Evolutionary conservation across 2,113 vertebrate genomes (phyloP).

Genomic region (Furnarius figulus): DNA sequence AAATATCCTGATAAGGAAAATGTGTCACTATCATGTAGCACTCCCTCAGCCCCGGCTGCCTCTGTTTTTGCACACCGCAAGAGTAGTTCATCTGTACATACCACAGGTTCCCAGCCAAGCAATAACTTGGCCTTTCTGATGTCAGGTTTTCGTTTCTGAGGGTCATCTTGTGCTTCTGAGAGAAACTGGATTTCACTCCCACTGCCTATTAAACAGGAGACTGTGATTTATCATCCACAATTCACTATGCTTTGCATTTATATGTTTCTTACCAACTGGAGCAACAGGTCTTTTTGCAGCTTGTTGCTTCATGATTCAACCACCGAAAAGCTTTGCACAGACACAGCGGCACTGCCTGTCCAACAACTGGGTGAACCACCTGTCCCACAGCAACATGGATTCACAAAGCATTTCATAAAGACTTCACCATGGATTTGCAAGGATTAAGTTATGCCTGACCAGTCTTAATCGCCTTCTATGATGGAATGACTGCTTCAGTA

Average conservation of each 20-base stretch:
- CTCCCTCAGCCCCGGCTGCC: not conserved
- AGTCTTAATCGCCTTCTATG: not conserved
- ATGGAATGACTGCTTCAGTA: not conserved
- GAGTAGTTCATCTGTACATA: slow-evolving; percentile 62
- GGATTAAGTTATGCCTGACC: not conserved
- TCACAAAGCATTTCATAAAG: not conserved
- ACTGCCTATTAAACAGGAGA: slow-evolving; percentile 76
- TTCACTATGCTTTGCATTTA: not conserved
- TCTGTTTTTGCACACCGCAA: not conserved
- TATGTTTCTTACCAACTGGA: not conserved
- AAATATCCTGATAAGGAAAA: not conserved
- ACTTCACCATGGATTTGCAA: not conserved
- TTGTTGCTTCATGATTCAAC: not conserved
- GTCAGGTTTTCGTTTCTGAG: slow-evolving; percentile 94
- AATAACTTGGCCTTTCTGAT: slow-evolving; percentile 94
- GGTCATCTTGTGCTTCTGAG: slow-evolving; percentile 97
- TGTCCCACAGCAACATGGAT: not conserved
- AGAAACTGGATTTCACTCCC: slow-evolving; percentile 97
- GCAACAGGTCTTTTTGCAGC: not conserved
- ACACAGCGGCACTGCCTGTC: not conserved
- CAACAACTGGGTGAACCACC: not conserved
- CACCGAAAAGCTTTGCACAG: not conserved
- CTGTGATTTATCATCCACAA: not conserved
- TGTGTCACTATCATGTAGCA: rapidly evolving
- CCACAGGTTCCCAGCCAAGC: slow-evolving; percentile 97